These are phyloP conservation scores for Mormyrus lacerda DNA, from an alignment of 2,113 vertebrate species.

Conservation along the genomic window DNA sequence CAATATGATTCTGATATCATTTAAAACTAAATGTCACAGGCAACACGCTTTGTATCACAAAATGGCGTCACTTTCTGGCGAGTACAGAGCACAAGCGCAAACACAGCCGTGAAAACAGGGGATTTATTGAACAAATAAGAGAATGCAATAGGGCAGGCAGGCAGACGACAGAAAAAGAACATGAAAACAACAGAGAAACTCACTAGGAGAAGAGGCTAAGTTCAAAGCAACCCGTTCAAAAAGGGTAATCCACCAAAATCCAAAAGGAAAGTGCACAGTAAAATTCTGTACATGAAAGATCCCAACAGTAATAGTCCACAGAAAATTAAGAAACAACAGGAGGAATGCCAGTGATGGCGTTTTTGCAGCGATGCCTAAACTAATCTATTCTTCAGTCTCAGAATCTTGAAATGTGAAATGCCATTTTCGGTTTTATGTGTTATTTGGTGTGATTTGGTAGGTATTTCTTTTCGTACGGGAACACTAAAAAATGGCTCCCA, in stretches of 20 bases:
- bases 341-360: too few relatives aligned
- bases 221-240: not conserved
- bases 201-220: not conserved
- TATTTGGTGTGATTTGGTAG: not conserved
- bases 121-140: not conserved
- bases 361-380: too few relatives aligned
- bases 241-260: not conserved
- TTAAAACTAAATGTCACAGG: too few relatives aligned
- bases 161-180: not conserved
- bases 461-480: not conserved
- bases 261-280: not conserved
- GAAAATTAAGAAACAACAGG: not conserved
- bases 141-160: not conserved
- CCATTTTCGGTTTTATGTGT: not conserved
- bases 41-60: too few relatives aligned
- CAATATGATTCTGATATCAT: too few relatives aligned
- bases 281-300: not conserved
- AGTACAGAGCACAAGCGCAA: too few relatives aligned
- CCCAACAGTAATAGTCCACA: not conserved
- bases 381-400: too few relatives aligned
- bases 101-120: not conserved
- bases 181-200: not conserved
- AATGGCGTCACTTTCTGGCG: too few relatives aligned
- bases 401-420: too few relatives aligned
- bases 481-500: not conserved